Evolutionary conservation across 2,888 invertebrate species (phyloP), one percentile per base, ranked within the genome.

Genomic region (Lasioglossum figueresi): DNA sequence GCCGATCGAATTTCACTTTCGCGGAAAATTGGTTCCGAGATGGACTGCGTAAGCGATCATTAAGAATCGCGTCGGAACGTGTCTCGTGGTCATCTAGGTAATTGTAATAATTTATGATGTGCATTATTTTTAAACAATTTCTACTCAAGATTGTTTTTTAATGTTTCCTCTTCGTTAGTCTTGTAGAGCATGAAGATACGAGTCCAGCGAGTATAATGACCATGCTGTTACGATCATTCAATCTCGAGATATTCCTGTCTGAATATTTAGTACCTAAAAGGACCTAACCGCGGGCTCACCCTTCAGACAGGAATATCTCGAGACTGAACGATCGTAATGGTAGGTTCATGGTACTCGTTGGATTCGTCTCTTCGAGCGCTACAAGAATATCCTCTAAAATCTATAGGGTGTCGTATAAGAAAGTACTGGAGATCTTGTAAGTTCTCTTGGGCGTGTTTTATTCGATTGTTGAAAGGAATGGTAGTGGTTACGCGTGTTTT

Each of bases 1-100:
- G n/a, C n/a, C n/a, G n/a, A n/a, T n/a, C n/a, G n/a, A n/a, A 73
- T 86, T 87, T 70, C 86, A 63, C 70, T 75, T 82, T 74, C 71
- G 76, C 52, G 72, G 83, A 76, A 85, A 86, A 86, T 76, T 76
- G 79, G 79, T 86, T 79, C 71, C 59, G 16, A 31, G 59, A 52
- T 40, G 68, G 40, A 40, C 71, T 56, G 3, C 70, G 59, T 56
- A 70, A 52, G 48, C 14, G 43, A n/a, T 31, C 59, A 27, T 72
- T 72, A 43, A 45, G 45, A 27, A 45, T 72, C 27, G 19, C 19
- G 2, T 27, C 19, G 10, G 23, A 23, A 68, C 23, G 10, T 10
- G 4, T 23, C 66, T 37, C 59, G 27, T 6, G 59, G 16, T 66
- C 23, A 3, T 23, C 23, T 8, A 23, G 34, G 8, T 10, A 68